Evolutionary conservation across 2,888 invertebrate species (phyloP).

Genomic region (Cabera pusaria): DNA sequence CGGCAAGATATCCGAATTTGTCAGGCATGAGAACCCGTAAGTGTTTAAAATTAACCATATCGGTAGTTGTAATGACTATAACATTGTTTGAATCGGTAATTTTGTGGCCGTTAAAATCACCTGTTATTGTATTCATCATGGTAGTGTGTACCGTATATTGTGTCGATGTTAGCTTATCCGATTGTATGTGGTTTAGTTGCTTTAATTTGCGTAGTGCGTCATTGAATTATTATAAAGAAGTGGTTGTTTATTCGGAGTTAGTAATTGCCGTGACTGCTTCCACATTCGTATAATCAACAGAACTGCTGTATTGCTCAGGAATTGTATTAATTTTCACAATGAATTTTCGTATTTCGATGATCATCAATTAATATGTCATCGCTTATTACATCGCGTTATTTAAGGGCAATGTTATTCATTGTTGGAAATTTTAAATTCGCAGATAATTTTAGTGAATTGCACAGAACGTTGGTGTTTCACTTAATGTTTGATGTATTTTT

Average conservation of each 20-base stretch:
- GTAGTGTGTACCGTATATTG: slow-evolving; percentile 71
- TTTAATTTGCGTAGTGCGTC: slow-evolving; percentile 60
- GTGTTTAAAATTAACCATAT: slow-evolving; percentile 74
- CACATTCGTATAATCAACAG: slow-evolving; percentile 48
- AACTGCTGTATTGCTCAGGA: slow-evolving; percentile 70
- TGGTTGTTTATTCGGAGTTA: slow-evolving; percentile 50
- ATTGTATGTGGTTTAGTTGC: slow-evolving; percentile 64
- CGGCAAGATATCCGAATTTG: slow-evolving; percentile 59
- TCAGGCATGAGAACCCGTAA: slow-evolving; percentile 46
- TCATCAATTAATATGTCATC: slow-evolving; percentile 59
- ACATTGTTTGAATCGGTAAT: slow-evolving; percentile 47
- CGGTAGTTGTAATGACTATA: slow-evolving; percentile 50
- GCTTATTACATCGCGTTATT: slow-evolving; percentile 50
- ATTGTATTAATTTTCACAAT: slow-evolving; percentile 73
- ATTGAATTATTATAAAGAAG: slow-evolving; percentile 60
- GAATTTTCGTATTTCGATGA: slow-evolving; percentile 55
- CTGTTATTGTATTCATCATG: slow-evolving; percentile 80
- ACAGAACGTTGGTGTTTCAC: slow-evolving; percentile 82
- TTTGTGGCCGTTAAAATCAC: slow-evolving; percentile 74
- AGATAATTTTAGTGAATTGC: slow-evolving; percentile 75
- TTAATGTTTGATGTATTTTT: slow-evolving; percentile 80
- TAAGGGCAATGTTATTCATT: slow-evolving; percentile 62
- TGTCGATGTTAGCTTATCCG: slow-evolving; percentile 76
- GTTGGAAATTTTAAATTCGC: slow-evolving; percentile 62
- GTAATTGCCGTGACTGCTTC: slow-evolving; percentile 65